These are phyloP conservation scores for Peromyscus attwateri DNA, from an alignment of 2,797 vertebrate genomes.

Conservation along the genomic window DNA sequence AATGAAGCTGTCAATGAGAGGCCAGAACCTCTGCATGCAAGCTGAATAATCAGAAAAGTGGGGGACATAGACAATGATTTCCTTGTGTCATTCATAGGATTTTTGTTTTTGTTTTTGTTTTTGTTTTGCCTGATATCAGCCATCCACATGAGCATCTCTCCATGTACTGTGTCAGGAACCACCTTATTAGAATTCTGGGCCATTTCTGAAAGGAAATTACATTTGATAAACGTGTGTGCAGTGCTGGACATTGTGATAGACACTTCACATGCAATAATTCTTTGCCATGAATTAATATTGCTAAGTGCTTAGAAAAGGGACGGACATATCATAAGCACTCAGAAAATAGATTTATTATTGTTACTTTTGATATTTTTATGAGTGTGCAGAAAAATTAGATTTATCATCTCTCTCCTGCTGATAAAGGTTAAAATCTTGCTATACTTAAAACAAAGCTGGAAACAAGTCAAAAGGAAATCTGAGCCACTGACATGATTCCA, in stretches of 20 bases:
- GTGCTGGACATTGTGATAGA: not conserved
- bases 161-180: not conserved
- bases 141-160: not conserved
- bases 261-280: not conserved
- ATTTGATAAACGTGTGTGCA: not conserved
- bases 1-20: conserved; percentile 59
- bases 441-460: conserved; percentile 28
- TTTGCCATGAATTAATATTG: conserved; percentile 40
- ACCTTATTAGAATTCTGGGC: not conserved
- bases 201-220: not conserved
- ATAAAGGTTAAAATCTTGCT: not conserved
- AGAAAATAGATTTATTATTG: not conserved
- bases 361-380: conserved; percentile 36
- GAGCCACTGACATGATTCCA: not conserved
- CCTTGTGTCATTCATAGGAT: not conserved
- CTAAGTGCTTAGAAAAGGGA: not conserved
- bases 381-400: not conserved
- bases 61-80: not conserved
- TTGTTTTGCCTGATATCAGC: not conserved
- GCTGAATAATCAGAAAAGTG: conserved; percentile 53
- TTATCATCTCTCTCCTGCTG: not conserved
- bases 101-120: not conserved
- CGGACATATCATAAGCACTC: not conserved
- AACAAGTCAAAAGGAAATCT: not conserved
- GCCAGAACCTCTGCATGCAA: conserved; percentile 42